Evolutionary conservation across 1,140 invertebrate genomes (phyloP).

Genomic region (Drosophila kepulauana): DNA sequence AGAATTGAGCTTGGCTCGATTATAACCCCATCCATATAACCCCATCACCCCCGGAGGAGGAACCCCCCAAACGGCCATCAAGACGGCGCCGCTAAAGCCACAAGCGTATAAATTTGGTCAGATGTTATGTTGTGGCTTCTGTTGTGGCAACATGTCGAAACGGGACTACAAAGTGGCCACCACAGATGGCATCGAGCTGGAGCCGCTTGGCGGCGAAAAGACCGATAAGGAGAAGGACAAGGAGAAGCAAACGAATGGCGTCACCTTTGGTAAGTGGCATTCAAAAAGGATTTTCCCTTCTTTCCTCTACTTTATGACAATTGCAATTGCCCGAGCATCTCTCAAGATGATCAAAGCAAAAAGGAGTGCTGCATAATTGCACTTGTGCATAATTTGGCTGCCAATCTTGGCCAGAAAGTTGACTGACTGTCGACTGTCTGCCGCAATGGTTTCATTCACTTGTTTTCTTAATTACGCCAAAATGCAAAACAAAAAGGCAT

Average conservation of each 20-base stretch:
- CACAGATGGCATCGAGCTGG: slow-evolving; percentile 84
- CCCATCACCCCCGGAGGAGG: slow-evolving; percentile 13
- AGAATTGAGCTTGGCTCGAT: background rate
- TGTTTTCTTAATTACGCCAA: slow-evolving; percentile 75
- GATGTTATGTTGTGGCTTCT: slow-evolving; percentile 85
- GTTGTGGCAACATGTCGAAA: slow-evolving; percentile 85
- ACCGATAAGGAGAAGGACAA: slow-evolving; percentile 82
- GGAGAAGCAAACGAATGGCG: slow-evolving; percentile 84
- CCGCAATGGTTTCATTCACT: slow-evolving; percentile 46
- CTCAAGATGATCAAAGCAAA: slow-evolving; percentile 56
- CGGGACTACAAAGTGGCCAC: slow-evolving; percentile 84
- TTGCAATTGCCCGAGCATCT: slow-evolving; percentile 47
- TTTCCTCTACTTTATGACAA: background rate
- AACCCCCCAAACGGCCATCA: slow-evolving; percentile 42
- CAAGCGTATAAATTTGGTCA: slow-evolving; percentile 78
- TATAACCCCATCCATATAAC: background rate
- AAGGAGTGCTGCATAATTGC: slow-evolving; percentile 69
- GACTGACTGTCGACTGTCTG: background rate
- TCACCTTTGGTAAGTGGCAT: slow-evolving; percentile 80
- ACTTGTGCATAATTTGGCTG: slow-evolving; percentile 69
- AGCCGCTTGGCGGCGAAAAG: slow-evolving; percentile 84
- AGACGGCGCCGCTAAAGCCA: slow-evolving; percentile 74
- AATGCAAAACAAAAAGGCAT: slow-evolving; percentile 68
- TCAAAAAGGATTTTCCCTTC: too few relatives aligned
- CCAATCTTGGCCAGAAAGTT: slow-evolving; percentile 34